These are phyloP conservation scores for Pipistrellus nathusii DNA, from an alignment of 2,797 vertebrate genomes.

Conservation along the genomic window DNA sequence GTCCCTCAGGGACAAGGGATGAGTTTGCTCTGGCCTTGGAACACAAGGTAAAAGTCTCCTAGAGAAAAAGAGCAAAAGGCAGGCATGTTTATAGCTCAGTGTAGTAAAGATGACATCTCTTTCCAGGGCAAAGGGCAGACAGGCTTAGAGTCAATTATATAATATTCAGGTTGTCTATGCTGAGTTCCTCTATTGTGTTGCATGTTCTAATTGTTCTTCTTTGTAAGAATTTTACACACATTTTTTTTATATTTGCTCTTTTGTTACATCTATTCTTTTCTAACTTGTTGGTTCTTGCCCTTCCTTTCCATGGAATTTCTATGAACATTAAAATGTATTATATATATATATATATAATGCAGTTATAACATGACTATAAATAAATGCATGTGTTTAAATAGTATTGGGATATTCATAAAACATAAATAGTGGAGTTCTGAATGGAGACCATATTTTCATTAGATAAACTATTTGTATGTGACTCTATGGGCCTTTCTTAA, in stretches of 20 bases:
- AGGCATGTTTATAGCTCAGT: fast-evolving
- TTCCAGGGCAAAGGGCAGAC: neutral
- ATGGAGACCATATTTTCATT: neutral
- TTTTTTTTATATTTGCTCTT: neutral
- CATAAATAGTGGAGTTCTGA: neutral
- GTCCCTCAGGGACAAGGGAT: neutral
- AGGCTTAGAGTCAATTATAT: too few species aligned
- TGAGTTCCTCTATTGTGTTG: neutral
- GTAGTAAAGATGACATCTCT: neutral
- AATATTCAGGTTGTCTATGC: neutral
- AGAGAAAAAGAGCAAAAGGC: neutral
- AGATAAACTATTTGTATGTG: neutral
- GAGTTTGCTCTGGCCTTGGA: neutral
- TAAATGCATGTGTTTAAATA: neutral
- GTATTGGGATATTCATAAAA: neutral
- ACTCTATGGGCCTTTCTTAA: neutral
- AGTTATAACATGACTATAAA: neutral
- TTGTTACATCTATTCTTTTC: neutral
- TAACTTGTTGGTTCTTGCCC: neutral
- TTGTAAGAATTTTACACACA: neutral
- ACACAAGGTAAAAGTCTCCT: neutral
- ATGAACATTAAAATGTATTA: neutral
- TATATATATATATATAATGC: neutral
- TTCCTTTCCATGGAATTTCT: neutral
- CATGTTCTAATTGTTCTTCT: neutral